Base-by-base conservation (phyloP, 2,113 vertebrate genomes). In the Corapipo altera region DNA sequence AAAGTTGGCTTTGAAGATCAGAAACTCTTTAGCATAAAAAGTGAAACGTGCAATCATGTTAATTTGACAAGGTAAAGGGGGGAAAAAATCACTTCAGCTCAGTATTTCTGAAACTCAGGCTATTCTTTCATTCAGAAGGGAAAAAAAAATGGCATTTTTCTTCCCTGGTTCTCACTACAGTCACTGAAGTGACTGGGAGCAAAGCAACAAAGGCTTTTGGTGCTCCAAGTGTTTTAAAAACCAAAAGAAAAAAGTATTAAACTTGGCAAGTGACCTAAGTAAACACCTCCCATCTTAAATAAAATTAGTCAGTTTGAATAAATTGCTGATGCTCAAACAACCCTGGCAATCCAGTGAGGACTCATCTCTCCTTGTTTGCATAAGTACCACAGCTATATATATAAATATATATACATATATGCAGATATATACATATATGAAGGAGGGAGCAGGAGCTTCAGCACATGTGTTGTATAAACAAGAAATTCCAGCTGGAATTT, bases 1-100 rank as follows among this genome's bases (percentile, higher is more conserved):
- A 96, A 97, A 96, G 94, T 83, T 97, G 82, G 86, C 91, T 97
- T 96, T 97, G 95, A 97, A 92, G 59, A 95, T 95, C 89, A 92
- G 89, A 77, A 97, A 91, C 86, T 91, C 78, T 87, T 96, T 91
- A 97, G 92, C 89, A 91, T 95, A 95, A 95, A 82, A 85, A 95
- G 77, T 88, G 94, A 97, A 97, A 97, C 59, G 64, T 64, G 76
- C 88, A 93, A 95, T 97, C 92, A 92, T 81, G 94, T 95, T 96
- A 92, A 95, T 96, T 93, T 97, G 89, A 84, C 91, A 96, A 87
- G 96, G 85, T 96, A 96, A 95, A 59, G 19, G 74, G 4, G 6
- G 44, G 33, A 41, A 71, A 54, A 66, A 49, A 93, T 94, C 85
- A 78, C 65, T 86, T 88, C 85, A 88, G 79, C 78, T 95, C 72